Base-by-base conservation (phyloP, 92 coral and sea anemone genomes). In the Plumapathes pennacea region DNA sequence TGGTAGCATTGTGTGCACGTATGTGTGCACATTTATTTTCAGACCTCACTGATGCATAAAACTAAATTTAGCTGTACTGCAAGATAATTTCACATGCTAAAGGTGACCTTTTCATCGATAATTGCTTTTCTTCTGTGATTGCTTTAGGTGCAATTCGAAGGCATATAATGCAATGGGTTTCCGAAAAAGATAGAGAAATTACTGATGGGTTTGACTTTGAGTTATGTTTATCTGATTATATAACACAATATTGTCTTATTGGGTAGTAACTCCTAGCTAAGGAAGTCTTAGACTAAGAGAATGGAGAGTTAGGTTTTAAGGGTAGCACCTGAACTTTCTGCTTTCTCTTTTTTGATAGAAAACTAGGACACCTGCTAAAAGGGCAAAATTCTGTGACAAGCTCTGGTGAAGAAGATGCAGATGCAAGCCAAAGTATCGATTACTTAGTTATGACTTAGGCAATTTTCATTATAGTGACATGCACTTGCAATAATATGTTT, bases 321-420 rank as follows among this genome's bases (percentile, higher is more conserved):
- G 40, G 8, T 34, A 57, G 49, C 55, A 11, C 2, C 49, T 49
- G 25, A 34, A 38, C 20, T 22, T 11, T 38, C 47, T 22, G 38
- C 13, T 57, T 24, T 57, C 64, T 57, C 40, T 57, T 26, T 38
- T 38, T 15, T 57, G 64, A 57, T 11, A 57, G 64, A 38, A 57
- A 57, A 25, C 64, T 57, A 57, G 64, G 40, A 38, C 48, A 46
- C 50, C 64, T 37, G 64, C 64, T 38, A 57, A 57, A 49, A 38
- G 49, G 40, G 64, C 64, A 31, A 53, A 53, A 53, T n/a, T n/a
- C n/a, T n/a, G 42, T 42, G 34, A 7, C 60, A 53, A 11, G 58
- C 28, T 51, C 58, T 51, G 38, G 32, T 22, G 18, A 21, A 20
- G 64, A 57, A 57, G 64, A 38, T 49, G 40, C 28, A 49, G 64